A percentile compares a stretch with the other conserved stretches of the same genome.
phyloP scores from a whole-genome alignment of 2,797 vertebrate species.

The Megalops cyprinoides region DNA sequence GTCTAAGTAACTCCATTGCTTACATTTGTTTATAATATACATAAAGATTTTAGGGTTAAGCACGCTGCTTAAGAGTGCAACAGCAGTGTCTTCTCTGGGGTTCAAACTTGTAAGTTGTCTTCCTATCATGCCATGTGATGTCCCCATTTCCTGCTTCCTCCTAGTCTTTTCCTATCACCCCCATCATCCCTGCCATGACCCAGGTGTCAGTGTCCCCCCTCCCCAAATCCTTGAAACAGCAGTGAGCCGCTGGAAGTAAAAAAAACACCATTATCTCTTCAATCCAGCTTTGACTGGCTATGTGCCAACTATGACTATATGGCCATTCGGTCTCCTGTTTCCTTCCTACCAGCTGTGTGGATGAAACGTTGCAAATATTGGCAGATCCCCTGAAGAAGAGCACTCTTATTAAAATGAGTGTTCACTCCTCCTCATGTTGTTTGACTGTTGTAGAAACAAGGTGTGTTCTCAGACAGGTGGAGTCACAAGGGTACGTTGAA shows the following conservation, averaged over 20 bases:
- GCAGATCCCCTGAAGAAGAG: not conserved
- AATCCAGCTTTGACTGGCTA: not conserved
- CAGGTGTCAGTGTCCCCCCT: not conserved
- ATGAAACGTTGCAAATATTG: not conserved
- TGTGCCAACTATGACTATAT: not conserved
- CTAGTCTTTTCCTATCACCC: not conserved
- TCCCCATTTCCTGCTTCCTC: not conserved
- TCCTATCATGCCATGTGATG: not conserved
- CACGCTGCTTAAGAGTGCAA: not conserved
- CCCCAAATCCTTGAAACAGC: not conserved
- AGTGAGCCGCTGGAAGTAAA: not conserved
- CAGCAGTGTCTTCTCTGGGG: not conserved
- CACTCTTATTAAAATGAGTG: not conserved
- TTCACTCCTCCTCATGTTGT: not conserved
- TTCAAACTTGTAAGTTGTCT: not conserved
- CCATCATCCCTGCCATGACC: not conserved
- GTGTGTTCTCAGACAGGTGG: not conserved
- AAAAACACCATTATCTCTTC: slow-evolving; percentile 3
- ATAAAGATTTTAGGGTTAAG: not conserved
- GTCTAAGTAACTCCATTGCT: too few species aligned
- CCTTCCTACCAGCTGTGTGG: not conserved
- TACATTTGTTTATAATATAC: not conserved
- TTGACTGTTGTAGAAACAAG: not conserved
- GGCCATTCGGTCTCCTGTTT: not conserved
- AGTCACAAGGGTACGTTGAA: not conserved